A percentile compares a stretch with the other conserved stretches of the same genome.
phyloP scores from a whole-genome alignment of 2,797 vertebrate genomes.

The Arrhamphus sclerolepis region DNA sequence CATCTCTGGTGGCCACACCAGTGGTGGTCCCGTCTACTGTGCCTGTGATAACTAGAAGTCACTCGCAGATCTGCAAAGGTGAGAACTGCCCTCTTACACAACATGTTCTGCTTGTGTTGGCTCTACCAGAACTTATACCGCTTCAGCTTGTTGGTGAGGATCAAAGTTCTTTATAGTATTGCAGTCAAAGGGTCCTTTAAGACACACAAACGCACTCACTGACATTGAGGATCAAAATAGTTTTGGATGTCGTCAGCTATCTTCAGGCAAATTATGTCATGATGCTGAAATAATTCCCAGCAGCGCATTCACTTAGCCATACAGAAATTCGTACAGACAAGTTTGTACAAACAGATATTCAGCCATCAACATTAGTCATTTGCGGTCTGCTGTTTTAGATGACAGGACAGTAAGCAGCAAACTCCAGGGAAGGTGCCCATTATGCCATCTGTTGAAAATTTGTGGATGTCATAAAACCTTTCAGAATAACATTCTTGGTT shows the following conservation, averaged over 20 bases:
- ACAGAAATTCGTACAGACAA: slow-evolving; percentile 25
- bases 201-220: slow-evolving; percentile 1
- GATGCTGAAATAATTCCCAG: slow-evolving; percentile 45
- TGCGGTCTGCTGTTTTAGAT: slow-evolving; percentile 28
- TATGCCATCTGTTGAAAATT: slow-evolving; percentile 35
- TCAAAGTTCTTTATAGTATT: slow-evolving; percentile 3
- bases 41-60: no score
- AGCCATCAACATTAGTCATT: slow-evolving; percentile 37
- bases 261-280: slow-evolving; percentile 49
- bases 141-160: slow-evolving; percentile 2
- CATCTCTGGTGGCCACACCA: no score
- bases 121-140: no score
- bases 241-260: slow-evolving; percentile 23
- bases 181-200: background rate
- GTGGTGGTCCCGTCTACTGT: no score
- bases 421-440: slow-evolving; percentile 14
- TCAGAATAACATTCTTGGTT: slow-evolving; percentile 16
- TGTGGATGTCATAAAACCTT: slow-evolving; percentile 44
- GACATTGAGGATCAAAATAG: slow-evolving; percentile 12
- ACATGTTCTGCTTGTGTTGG: no score
- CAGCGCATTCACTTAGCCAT: slow-evolving; percentile 39
- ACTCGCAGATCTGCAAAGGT: no score
- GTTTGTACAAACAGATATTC: background rate
- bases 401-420: slow-evolving; percentile 36
- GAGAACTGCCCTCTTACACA: no score